Percentiles rank a stretch among this genome's conserved stretches.
phyloP scores from a whole-genome alignment of 2,113 vertebrate genomes.

The Clarias batrachus region DNA sequence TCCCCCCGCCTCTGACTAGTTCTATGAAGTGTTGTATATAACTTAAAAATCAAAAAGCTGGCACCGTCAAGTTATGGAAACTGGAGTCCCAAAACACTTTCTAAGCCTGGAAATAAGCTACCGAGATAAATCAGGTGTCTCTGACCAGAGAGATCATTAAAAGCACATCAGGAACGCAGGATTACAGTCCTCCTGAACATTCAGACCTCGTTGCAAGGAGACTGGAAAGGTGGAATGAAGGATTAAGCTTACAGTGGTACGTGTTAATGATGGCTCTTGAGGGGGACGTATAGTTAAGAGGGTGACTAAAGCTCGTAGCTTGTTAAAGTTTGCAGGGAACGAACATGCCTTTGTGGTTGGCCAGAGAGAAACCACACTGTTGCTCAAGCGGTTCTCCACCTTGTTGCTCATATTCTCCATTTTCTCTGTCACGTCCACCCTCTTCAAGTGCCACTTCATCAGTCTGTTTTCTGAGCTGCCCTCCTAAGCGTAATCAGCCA shows the following conservation, averaged over 20 bases:
- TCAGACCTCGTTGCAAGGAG: constrained; percentile 1
- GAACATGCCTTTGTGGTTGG: neutral
- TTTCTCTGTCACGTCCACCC: neutral
- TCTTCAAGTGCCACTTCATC: constrained; percentile 30
- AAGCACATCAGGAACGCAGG: neutral
- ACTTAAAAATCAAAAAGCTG: constrained; percentile 47
- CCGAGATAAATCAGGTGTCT: neutral
- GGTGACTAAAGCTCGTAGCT: neutral
- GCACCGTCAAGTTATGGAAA: neutral
- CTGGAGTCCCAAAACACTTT: constrained; percentile 19
- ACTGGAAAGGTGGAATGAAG: constrained; percentile 12
- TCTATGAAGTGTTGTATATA: constrained; percentile 37
- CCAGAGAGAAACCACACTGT: constrained; percentile 1
- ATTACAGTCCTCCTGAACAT: constrained; percentile 5
- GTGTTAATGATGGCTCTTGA: constrained; percentile 1
- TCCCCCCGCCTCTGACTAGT: neutral
- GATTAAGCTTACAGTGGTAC: neutral
- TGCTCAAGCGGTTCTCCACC: constrained; percentile 19
- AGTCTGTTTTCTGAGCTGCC: neutral
- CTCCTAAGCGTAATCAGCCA: constrained; percentile 2
- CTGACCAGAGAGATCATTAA: neutral
- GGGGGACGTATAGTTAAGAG: neutral
- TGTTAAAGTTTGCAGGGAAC: neutral
- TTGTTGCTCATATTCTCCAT: constrained; percentile 18
- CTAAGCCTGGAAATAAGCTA: neutral